These are phyloP conservation scores for Seira ritae DNA, from an alignment of 2,888 invertebrate genomes.

Conservation along the genomic window DNA sequence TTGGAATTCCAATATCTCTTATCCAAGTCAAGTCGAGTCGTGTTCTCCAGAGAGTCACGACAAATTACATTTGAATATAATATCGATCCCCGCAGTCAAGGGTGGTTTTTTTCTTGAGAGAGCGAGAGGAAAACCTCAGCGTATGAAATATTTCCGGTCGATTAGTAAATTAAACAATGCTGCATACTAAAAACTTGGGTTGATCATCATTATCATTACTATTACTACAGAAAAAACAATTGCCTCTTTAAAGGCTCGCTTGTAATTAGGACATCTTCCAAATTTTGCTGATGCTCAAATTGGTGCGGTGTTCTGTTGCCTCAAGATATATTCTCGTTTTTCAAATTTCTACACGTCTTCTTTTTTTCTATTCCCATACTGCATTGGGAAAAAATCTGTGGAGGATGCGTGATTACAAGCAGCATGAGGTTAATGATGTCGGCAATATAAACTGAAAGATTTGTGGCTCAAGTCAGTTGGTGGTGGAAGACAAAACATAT, in stretches of 20 bases:
- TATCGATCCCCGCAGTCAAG: too few relatives aligned
- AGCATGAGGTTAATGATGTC: slow-evolving; percentile 63
- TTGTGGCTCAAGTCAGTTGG: slow-evolving; percentile 58
- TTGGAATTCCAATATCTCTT: too few relatives aligned
- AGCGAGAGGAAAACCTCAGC: too few relatives aligned
- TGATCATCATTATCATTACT: too few relatives aligned
- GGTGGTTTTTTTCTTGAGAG: too few relatives aligned
- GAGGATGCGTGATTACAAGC: slow-evolving; percentile 55
- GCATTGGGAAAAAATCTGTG: not conserved
- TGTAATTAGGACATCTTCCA: slow-evolving; percentile 56
- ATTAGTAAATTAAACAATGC: too few relatives aligned
- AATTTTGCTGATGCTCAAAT: slow-evolving; percentile 39
- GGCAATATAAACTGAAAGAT: slow-evolving; percentile 60
- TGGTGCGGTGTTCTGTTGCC: slow-evolving; percentile 40
- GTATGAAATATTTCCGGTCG: too few relatives aligned
- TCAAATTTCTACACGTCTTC: slow-evolving; percentile 2
- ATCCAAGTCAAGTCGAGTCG: too few relatives aligned
- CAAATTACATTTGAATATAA: too few relatives aligned
- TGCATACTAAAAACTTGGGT: too few relatives aligned
- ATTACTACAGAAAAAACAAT: too few relatives aligned
- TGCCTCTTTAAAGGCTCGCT: not conserved
- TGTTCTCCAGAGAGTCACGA: too few relatives aligned
- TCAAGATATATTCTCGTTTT: slow-evolving; percentile 33
- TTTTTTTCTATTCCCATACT: not conserved
- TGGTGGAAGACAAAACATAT: slow-evolving; percentile 56